Conservation (phyloP, 2,888 invertebrate genomes). For the Hirtodrosophila duncani region DNA sequence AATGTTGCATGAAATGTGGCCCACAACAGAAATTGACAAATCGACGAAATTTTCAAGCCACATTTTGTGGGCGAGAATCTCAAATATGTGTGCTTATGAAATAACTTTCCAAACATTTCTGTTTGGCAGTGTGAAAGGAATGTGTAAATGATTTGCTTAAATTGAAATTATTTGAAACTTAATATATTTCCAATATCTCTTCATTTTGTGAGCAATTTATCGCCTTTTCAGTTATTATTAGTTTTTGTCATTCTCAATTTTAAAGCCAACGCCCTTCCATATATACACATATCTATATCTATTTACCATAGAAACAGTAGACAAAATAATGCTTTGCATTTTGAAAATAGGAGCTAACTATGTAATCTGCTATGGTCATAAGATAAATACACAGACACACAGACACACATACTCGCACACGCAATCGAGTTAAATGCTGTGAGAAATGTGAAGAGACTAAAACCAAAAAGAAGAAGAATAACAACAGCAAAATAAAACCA, state of each 20-base stretch:
- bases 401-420: neutral
- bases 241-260: no score
- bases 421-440: no score
- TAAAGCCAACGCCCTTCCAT: neutral
- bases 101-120: no score
- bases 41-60: constrained; percentile 13
- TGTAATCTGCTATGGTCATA: constrained; percentile 12
- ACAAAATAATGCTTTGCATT: constrained; percentile 32
- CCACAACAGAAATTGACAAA: constrained; percentile 2
- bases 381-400: constrained; percentile 12
- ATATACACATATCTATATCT: neutral
- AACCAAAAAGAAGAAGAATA: no score
- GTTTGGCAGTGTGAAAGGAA: no score
- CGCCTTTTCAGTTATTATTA: no score
- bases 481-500: no score
- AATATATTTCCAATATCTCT: no score
- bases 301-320: neutral
- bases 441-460: no score
- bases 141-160: no score
- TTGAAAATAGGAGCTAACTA: constrained; percentile 36
- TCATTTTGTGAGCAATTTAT: no score
- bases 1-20: neutral
- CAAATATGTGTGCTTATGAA: constrained; percentile 33
- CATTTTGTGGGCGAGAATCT: constrained; percentile 46
- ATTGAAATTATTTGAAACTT: no score